Percentiles rank a stretch among this genome's conserved stretches.
Evolutionary conservation across 2,888 invertebrate species (phyloP).

Genomic region (Agapostemon virescens): DNA sequence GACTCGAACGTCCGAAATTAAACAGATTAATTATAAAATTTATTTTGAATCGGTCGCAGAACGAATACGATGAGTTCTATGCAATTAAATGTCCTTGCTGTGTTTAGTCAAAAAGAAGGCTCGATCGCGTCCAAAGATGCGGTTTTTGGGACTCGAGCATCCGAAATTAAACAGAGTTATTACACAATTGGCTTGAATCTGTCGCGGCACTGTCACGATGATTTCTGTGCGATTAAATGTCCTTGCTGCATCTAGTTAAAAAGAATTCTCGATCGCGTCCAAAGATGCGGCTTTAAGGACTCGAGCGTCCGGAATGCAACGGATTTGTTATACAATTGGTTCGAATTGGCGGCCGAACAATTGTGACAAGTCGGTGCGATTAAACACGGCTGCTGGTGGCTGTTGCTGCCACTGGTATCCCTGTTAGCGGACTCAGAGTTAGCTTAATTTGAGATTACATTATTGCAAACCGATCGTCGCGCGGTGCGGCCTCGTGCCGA

Average conservation of each 20-base stretch:
- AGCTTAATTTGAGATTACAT: conserved; percentile 58
- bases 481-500: conserved; percentile 2
- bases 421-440: conserved; percentile 19
- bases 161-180: too few relatives aligned
- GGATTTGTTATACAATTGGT: conserved; percentile 9
- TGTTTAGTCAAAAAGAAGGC: too few relatives aligned
- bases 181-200: too few relatives aligned
- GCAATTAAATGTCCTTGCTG: too few relatives aligned
- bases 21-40: too few relatives aligned
- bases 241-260: not conserved
- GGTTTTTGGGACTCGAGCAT: too few relatives aligned
- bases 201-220: too few relatives aligned
- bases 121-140: too few relatives aligned
- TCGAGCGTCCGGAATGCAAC: conserved; percentile 5
- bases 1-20: too few relatives aligned
- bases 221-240: too few relatives aligned
- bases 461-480: conserved; percentile 52
- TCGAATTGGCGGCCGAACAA: conserved; percentile 25
- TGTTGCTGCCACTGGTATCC: not conserved
- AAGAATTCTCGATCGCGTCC: not conserved
- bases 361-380: conserved; percentile 9
- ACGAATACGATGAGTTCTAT: too few relatives aligned
- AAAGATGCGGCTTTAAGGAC: not conserved
- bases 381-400: conserved; percentile 26
- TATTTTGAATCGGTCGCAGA: too few relatives aligned